Conservation (phyloP, 2,113 vertebrate species). For the Rana temporaria region DNA sequence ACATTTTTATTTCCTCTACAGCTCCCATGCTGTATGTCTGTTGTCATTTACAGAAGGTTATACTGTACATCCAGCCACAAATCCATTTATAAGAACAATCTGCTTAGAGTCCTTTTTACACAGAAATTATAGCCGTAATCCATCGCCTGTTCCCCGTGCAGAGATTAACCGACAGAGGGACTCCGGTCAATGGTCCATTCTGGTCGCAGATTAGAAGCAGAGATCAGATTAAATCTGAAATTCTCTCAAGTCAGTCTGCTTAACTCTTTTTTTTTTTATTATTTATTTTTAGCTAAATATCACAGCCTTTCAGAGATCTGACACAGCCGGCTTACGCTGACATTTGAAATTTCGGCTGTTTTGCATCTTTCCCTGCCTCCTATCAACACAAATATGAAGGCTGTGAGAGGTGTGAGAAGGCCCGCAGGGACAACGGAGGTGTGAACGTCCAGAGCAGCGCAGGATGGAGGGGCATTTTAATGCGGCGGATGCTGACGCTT, state of each 20-base stretch:
- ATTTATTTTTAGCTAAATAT: background rate
- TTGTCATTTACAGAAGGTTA: slow-evolving; percentile 66
- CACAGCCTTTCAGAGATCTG: background rate
- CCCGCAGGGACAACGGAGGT: too few species aligned
- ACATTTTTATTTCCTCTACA: too few species aligned
- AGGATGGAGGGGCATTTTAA: background rate
- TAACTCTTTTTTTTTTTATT: background rate
- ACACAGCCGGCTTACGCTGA: background rate
- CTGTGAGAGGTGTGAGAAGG: too few species aligned
- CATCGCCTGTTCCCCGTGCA: background rate
- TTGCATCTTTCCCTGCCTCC: background rate
- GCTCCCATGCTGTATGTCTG: background rate
- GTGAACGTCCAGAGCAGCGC: background rate
- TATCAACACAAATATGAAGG: slow-evolving; percentile 13
- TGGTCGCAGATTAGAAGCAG: background rate
- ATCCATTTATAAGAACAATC: slow-evolving; percentile 47
- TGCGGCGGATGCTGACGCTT: too few species aligned
- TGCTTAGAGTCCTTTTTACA: slow-evolving; percentile 25
- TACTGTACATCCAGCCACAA: slow-evolving; percentile 88
- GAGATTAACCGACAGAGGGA: slow-evolving; percentile 27
- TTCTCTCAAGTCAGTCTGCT: background rate
- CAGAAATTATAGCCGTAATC: slow-evolving; percentile 41
- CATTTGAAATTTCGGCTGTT: background rate
- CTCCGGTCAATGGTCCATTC: background rate
- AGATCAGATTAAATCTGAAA: slow-evolving; percentile 22